Evolutionary conservation across 2,113 vertebrate genomes (phyloP).

Genomic region (Piaya cayana): DNA sequence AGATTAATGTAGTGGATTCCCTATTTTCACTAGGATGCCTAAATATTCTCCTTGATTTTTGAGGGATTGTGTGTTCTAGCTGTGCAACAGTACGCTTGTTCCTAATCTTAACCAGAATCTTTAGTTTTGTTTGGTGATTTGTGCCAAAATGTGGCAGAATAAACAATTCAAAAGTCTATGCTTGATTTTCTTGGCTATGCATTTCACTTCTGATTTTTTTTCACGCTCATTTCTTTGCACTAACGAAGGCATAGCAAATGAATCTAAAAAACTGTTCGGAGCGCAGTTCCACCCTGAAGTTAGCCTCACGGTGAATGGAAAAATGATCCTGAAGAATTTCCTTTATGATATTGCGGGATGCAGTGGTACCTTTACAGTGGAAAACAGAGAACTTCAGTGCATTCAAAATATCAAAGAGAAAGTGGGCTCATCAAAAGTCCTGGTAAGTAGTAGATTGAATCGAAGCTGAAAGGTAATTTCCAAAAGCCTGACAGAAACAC

Average conservation of each 20-base stretch:
- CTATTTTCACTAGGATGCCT: not conserved
- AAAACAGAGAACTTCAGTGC: slow-evolving; percentile 89
- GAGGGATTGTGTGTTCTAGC: not conserved
- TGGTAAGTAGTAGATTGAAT: slow-evolving; percentile 82
- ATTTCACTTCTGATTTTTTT: not conserved
- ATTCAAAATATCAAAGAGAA: slow-evolving; percentile 89
- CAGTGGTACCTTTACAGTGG: slow-evolving; percentile 91
- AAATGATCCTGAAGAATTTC: slow-evolving; percentile 93
- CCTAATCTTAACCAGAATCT: not conserved
- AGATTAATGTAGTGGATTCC: not conserved
- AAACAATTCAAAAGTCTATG: not conserved
- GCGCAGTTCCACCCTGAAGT: slow-evolving; percentile 98
- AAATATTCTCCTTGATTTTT: not conserved
- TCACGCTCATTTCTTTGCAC: not conserved
- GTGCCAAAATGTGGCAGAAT: not conserved
- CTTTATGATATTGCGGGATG: slow-evolving; percentile 95
- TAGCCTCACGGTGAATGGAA: slow-evolving; percentile 93
- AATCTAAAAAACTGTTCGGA: slow-evolving; percentile 96
- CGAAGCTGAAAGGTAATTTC: not conserved
- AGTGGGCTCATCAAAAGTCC: slow-evolving; percentile 92
- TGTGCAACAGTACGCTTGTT: not conserved
- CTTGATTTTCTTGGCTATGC: not conserved
- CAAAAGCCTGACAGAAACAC: not conserved
- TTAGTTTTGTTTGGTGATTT: not conserved
- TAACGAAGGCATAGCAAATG: slow-evolving; percentile 90